These are phyloP conservation scores for Myotis vivesi DNA, from an alignment of 2,797 vertebrate species.

Conservation along the genomic window DNA sequence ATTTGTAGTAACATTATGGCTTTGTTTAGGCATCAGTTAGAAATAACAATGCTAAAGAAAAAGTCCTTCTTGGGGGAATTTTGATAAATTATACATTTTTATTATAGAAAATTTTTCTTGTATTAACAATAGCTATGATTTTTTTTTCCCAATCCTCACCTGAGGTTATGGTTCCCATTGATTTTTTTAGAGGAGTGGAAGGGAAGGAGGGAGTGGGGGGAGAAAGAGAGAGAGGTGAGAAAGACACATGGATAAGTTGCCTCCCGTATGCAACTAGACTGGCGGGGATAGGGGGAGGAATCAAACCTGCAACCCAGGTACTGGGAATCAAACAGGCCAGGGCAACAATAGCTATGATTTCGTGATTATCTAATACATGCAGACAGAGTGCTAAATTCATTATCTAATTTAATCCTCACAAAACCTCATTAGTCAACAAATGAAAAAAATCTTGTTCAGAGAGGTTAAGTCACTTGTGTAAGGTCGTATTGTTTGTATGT, in stretches of 20 bases:
- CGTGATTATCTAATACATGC: neutral
- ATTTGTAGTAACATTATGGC: neutral
- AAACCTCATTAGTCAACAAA: conserved; percentile 2
- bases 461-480: neutral
- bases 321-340: too few species aligned
- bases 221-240: too few species aligned
- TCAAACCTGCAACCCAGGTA: too few species aligned
- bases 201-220: too few species aligned
- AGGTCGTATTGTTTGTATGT: neutral
- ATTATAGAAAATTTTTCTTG: conserved; percentile 5
- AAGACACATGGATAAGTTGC: too few species aligned
- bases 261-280: too few species aligned
- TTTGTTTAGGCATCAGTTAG: neutral
- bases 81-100: conserved; percentile 23
- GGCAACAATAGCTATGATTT: neutral
- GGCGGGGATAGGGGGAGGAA: too few species aligned
- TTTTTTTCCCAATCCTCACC: neutral
- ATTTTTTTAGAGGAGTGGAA: too few species aligned
- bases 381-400: neutral
- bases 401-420: conserved; percentile 21
- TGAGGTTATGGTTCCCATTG: too few species aligned
- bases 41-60: neutral
- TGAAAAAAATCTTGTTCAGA: conserved; percentile 10
- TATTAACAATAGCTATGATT: conserved; percentile 25
- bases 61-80: neutral